A percentile compares a stretch with the other conserved stretches of the same genome.
Conservation (phyloP, 2,113 vertebrate species). For the Anhinga rufa region DNA sequence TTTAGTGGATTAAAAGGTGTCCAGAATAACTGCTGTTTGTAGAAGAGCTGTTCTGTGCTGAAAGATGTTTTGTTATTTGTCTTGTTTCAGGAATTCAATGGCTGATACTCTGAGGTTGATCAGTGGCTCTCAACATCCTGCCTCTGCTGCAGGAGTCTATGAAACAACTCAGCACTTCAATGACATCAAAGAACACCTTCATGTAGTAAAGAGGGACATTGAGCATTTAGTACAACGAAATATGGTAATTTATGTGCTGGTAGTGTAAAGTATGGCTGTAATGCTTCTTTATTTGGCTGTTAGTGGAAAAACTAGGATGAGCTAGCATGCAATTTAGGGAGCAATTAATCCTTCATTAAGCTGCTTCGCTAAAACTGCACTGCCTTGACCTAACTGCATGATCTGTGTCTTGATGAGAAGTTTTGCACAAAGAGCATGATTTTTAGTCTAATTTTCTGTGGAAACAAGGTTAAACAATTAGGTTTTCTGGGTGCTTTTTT, state of each 20-base stretch:
- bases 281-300: not conserved
- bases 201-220: constrained; percentile 85
- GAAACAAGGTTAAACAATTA: constrained; percentile 56
- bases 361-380: not conserved
- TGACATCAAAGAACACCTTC: constrained; percentile 96
- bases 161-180: constrained; percentile 93
- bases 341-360: constrained; percentile 62
- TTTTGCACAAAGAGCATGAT: constrained; percentile 30
- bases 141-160: constrained; percentile 71
- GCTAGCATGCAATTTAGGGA: not conserved
- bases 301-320: not conserved
- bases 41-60: not conserved
- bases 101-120: constrained; percentile 79
- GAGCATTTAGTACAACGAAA: constrained; percentile 84
- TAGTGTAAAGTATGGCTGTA: not conserved
- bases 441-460: constrained; percentile 48
- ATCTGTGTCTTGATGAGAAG: constrained; percentile 41
- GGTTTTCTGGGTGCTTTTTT: not conserved
- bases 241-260: constrained; percentile 50
- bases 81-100: constrained; percentile 78
- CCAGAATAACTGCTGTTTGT: not conserved
- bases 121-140: constrained; percentile 76
- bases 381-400: constrained; percentile 37
- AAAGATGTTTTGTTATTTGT: not conserved
- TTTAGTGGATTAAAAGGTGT: not conserved